Evolutionary conservation across 2,797 vertebrate species (phyloP).

Genomic region (Falco cherrug): DNA sequence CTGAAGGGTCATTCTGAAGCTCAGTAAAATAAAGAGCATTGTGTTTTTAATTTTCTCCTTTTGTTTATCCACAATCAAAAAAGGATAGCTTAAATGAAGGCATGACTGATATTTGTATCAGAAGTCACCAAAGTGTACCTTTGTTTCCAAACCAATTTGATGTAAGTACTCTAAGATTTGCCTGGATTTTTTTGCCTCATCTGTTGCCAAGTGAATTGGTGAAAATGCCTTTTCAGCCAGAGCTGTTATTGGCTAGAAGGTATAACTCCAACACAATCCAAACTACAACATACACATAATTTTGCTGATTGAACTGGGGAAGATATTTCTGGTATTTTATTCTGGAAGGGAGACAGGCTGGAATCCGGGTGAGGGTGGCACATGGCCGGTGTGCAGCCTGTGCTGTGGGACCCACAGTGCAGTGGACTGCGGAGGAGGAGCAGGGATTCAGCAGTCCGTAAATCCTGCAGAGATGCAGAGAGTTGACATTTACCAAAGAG

Average conservation of each 20-base stretch:
- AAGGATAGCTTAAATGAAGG: not conserved
- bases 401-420: not conserved
- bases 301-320: not conserved
- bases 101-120: not conserved
- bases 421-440: not conserved
- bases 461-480: conserved; percentile 14
- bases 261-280: not conserved
- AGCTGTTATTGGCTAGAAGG: not conserved
- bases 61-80: not conserved
- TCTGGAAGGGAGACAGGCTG: not conserved
- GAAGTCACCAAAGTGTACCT: not conserved
- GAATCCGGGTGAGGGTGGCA: not conserved
- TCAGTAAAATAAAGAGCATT: not conserved
- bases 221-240: not conserved
- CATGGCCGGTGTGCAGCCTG: not conserved
- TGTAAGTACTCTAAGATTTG: not conserved
- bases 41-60: not conserved
- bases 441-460: conserved; percentile 19
- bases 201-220: not conserved
- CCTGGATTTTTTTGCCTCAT: not conserved
- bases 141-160: not conserved
- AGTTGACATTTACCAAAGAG: conserved; percentile 41
- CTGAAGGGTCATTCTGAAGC: not conserved
- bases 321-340: not conserved
- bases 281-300: not conserved